Percentiles rank a stretch among this genome's conserved stretches.
Conservation (phyloP, 2,888 invertebrate species). For the Dryomyza anilis region DNA sequence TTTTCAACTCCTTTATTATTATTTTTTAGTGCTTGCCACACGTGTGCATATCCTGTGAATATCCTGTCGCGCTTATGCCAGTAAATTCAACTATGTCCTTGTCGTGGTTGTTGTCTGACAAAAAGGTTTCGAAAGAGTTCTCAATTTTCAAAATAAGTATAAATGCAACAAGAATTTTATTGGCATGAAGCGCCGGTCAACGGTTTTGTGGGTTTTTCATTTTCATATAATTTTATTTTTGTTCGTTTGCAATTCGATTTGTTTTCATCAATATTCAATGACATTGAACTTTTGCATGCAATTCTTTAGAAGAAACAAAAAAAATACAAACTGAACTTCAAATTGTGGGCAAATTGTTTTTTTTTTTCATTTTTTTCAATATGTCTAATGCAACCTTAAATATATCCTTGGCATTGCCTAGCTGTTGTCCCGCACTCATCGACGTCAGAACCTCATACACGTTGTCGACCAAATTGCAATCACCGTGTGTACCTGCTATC, state of each 20-base stretch:
- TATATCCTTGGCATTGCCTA: conserved; percentile 23
- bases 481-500: neutral
- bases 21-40: neutral
- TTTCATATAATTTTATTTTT: no score
- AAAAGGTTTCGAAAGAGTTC: no score
- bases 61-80: neutral
- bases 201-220: no score
- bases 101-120: no score
- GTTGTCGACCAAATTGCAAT: neutral
- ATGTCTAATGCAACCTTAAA: conserved; percentile 17
- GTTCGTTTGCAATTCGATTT: conserved; percentile 26
- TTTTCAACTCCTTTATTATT: neutral
- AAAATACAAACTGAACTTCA: no score
- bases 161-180: no score
- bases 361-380: conserved; percentile 6
- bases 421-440: neutral
- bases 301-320: no score
- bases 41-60: neutral
- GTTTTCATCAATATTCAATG: conserved; percentile 34
- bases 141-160: no score
- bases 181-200: no score
- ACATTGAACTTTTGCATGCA: no score
- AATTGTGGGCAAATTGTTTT: neutral
- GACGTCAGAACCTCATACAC: neutral
- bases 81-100: no score